Conservation (phyloP, 2,797 vertebrate genomes). For the Scleropages formosus region DNA sequence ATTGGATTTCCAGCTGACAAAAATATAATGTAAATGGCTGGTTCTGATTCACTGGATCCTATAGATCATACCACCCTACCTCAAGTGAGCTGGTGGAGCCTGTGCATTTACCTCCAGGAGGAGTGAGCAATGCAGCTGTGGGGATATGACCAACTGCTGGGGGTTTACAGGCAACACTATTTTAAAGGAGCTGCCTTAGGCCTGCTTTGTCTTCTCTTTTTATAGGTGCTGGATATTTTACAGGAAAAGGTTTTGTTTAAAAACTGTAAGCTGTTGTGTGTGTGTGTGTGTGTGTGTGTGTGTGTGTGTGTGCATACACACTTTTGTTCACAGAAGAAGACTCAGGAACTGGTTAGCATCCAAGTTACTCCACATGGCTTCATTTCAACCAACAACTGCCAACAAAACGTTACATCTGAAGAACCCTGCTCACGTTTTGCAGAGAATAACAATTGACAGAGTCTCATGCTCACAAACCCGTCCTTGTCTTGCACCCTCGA, state of each 20-base stretch:
- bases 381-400: background rate
- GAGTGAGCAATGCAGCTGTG: too few relatives aligned
- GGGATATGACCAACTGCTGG: background rate
- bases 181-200: slow-evolving; percentile 17
- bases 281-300: background rate
- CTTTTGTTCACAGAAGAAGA: slow-evolving; percentile 13
- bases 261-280: background rate
- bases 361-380: slow-evolving; percentile 1
- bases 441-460: too few relatives aligned
- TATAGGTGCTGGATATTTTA: slow-evolving; percentile 10
- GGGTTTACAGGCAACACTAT: background rate
- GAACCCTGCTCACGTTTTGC: too few relatives aligned
- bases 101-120: too few relatives aligned
- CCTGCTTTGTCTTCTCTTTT: slow-evolving; percentile 2
- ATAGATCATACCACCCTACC: too few relatives aligned
- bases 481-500: too few relatives aligned
- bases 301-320: background rate
- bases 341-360: slow-evolving; percentile 23
- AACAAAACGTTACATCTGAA: too few relatives aligned
- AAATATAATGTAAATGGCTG: too few relatives aligned
- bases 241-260: background rate
- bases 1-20: too few relatives aligned
- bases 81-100: too few relatives aligned
- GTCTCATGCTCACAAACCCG: too few relatives aligned
- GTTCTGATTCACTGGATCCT: too few relatives aligned